phyloP scores from a whole-genome alignment of 1,140 invertebrate genomes.

The Drosophila ficusphila region DNA sequence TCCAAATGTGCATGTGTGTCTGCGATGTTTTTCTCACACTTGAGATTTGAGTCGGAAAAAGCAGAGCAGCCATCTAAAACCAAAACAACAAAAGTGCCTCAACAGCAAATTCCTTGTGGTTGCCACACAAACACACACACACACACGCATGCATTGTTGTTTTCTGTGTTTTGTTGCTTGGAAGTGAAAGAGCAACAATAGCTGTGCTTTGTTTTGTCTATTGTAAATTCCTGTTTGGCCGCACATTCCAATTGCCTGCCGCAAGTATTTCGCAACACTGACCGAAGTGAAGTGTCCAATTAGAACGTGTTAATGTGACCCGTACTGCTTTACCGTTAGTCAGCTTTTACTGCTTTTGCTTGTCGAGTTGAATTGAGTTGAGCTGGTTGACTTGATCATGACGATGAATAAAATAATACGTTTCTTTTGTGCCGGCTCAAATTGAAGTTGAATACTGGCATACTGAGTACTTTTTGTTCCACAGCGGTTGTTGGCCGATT shows the following conservation, averaged over 20 bases:
- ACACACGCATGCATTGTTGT: background rate
- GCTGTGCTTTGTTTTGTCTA: conserved; percentile 56
- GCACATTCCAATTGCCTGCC: conserved; percentile 31
- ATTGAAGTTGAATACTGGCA: conserved; percentile 42
- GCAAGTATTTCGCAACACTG: conserved; percentile 64
- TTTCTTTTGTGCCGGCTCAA: conserved; percentile 54
- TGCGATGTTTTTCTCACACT: conserved; percentile 60
- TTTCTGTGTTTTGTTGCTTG: conserved; percentile 2
- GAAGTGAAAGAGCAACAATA: conserved; percentile 48
- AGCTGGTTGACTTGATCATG: background rate
- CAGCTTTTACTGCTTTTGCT: conserved; percentile 4
- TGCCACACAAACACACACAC: conserved; percentile 28
- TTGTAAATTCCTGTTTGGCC: conserved; percentile 34
- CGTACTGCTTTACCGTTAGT: conserved; percentile 31
- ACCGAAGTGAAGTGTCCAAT: conserved; percentile 54
- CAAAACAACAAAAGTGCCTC: conserved; percentile 63
- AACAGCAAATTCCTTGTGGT: conserved; percentile 79
- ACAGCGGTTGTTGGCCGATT: conserved; percentile 52
- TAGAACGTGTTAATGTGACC: conserved; percentile 62
- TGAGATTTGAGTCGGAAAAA: conserved; percentile 44
- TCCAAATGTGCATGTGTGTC: conserved; percentile 18
- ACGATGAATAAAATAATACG: conserved; percentile 45
- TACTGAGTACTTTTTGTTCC: conserved; percentile 38
- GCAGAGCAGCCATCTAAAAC: conserved; percentile 13
- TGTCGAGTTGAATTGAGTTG: background rate